Evolutionary conservation across 2,888 invertebrate species (phyloP), one percentile per base, ranked within the genome.

Genomic region (Andrena fulva): DNA sequence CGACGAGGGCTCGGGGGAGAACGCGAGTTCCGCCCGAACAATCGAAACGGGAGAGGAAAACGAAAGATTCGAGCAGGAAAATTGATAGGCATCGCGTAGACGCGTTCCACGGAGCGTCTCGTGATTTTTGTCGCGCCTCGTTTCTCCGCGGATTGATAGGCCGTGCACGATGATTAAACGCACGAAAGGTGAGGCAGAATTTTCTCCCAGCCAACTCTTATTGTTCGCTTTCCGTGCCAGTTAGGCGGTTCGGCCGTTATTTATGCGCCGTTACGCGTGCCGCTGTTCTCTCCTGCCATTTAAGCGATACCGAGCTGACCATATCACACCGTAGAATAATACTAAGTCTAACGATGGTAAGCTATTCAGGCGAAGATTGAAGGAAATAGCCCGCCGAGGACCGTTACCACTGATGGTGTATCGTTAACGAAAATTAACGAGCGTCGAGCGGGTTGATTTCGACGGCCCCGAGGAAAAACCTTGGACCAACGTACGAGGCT

Each of bases 401-500:
- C n/a, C 68, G 68, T 31, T 33, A 16, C 52, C 62, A 4, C 16
- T 20, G 33, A 52, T 12, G 8, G 16, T 42, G 42, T 42, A 42
- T 54, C 77, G 76, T 73, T 82, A 78, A 69, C 64, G 73, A 31
- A 50, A 71, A 74, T 75, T 73, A 85, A 84, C 84, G 66, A 75
- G 77, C 77, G 67, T 77, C 59, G 73, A 76, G 29, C 77, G 2
- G 24, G 31, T 72, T 69, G 62, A 69, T 77, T 69, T 78, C 75
- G 31, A 59, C 59, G 31, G 64, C 62, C 72, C 24, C 66, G 12
- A 48, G 20, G 42, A 60, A 64, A 75, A 48, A 20, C 71, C 8
- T 66, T 33, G 27, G 48, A n/a, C 52, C 35, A 50, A 52, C 20
- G 70, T 33, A 70, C 76, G 70, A 63, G 69, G 29, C 29, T 33